Percentiles rank a stretch among this genome's conserved stretches.
Conservation (phyloP, 92 coral and sea anemone species). For the Paramuricea clavata region DNA sequence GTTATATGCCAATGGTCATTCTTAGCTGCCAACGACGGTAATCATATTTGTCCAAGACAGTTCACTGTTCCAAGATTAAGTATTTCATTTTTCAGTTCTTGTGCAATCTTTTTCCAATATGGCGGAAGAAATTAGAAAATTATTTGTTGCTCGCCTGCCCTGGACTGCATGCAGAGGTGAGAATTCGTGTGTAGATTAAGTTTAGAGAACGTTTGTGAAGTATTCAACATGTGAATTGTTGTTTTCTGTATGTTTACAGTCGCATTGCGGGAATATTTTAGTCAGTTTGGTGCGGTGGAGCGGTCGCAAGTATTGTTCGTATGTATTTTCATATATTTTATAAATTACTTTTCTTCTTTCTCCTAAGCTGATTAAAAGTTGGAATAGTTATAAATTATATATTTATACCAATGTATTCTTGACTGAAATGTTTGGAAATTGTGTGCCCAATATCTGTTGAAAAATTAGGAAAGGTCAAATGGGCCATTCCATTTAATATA, state of each 20-base stretch:
- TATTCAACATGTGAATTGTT: neutral
- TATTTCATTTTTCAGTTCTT: neutral
- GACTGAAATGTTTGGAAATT: too few relatives aligned
- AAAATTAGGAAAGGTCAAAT: too few relatives aligned
- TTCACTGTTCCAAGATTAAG: slow-evolving; percentile 27
- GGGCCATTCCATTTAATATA: too few relatives aligned
- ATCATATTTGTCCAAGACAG: too few relatives aligned
- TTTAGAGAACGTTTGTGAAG: slow-evolving; percentile 10
- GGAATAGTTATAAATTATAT: neutral
- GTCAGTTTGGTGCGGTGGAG: slow-evolving; percentile 80
- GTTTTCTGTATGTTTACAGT: slow-evolving; percentile 52
- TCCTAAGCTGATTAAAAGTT: too few relatives aligned
- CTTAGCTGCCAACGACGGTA: neutral
- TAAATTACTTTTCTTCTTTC: too few relatives aligned
- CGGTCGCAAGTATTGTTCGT: slow-evolving; percentile 82
- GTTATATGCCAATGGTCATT: too few relatives aligned
- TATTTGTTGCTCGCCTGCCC: slow-evolving; percentile 90
- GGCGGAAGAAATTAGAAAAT: slow-evolving; percentile 73
- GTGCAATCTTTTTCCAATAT: slow-evolving; percentile 56
- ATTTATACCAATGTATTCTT: too few relatives aligned
- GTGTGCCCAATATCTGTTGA: too few relatives aligned
- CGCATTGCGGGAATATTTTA: slow-evolving; percentile 82
- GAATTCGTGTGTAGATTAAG: neutral
- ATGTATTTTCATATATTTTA: slow-evolving; percentile 38
- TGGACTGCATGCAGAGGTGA: slow-evolving; percentile 91